Conservation (phyloP, 1,140 invertebrate species). For the Onthophagus taurus region DNA sequence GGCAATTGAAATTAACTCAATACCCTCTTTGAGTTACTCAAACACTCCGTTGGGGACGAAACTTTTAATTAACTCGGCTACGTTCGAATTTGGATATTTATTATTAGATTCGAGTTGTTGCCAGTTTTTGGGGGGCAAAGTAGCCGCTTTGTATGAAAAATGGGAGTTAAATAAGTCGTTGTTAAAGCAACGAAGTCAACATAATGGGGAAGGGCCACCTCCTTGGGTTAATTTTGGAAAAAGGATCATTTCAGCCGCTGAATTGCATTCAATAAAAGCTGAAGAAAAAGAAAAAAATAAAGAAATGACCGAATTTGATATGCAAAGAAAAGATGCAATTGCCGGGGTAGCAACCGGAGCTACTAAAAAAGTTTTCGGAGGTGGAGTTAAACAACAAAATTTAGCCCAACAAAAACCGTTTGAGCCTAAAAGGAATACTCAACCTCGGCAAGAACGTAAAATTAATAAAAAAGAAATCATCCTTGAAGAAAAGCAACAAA, state of each 20-base stretch:
- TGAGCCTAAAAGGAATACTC: slow-evolving; percentile 36
- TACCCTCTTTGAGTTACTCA: slow-evolving; percentile 52
- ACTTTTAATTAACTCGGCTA: slow-evolving; percentile 43
- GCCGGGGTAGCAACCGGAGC: slow-evolving; percentile 73
- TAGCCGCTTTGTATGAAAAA: slow-evolving; percentile 74
- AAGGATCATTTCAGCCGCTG: slow-evolving; percentile 48
- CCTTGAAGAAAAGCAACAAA: slow-evolving; percentile 47
- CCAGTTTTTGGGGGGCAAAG: slow-evolving; percentile 68
- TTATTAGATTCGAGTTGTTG: slow-evolving; percentile 57
- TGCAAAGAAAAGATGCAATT: slow-evolving; percentile 75
- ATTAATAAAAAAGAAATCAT: slow-evolving; percentile 34
- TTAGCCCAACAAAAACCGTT: slow-evolving; percentile 32
- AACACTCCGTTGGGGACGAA: slow-evolving; percentile 74
- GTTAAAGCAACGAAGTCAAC: not conserved
- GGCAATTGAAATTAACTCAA: slow-evolving; percentile 62
- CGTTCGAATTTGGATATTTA: slow-evolving; percentile 55
- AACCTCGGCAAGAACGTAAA: slow-evolving; percentile 35
- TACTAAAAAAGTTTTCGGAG: slow-evolving; percentile 68
- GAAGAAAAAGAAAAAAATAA: slow-evolving; percentile 51
- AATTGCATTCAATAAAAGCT: slow-evolving; percentile 63
- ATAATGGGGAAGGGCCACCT: slow-evolving; percentile 30
- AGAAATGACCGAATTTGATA: slow-evolving; percentile 74
- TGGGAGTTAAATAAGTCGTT: slow-evolving; percentile 66
- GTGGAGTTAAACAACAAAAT: slow-evolving; percentile 49
- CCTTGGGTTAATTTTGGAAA: slow-evolving; percentile 83